Percentiles rank a stretch among this genome's conserved stretches.
phyloP scores from a whole-genome alignment of 2,888 invertebrate genomes.

The Timandra comae region DNA sequence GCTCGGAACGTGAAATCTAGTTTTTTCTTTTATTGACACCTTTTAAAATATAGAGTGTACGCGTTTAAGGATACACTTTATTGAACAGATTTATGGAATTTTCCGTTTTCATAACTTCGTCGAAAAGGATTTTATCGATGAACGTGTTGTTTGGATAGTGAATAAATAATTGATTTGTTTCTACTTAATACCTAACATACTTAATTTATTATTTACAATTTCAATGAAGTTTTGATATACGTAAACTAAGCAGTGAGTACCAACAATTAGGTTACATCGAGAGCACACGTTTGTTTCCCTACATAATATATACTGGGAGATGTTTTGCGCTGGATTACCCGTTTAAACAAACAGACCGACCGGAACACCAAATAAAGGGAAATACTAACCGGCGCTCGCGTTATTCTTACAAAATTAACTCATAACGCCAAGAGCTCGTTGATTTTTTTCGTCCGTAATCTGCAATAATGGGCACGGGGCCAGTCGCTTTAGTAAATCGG shows the following conservation, averaged over 20 bases:
- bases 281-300: constrained; percentile 60
- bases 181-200: no score
- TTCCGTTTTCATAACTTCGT: no score
- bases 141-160: no score
- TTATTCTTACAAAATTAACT: constrained; percentile 76
- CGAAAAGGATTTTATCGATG: no score
- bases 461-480: constrained; percentile 72
- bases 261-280: constrained; percentile 50
- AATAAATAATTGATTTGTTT: no score
- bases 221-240: no score
- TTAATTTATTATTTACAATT: no score
- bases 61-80: constrained; percentile 25
- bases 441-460: constrained; percentile 68
- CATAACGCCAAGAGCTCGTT: constrained; percentile 71
- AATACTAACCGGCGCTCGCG: constrained; percentile 63
- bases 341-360: constrained; percentile 68
- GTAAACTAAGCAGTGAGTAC: no score
- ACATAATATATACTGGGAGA: constrained; percentile 49
- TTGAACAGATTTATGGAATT: no score
- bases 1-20: constrained; percentile 42
- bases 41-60: constrained; percentile 37
- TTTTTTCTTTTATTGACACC: constrained; percentile 48
- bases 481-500: constrained; percentile 70
- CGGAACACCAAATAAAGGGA: constrained; percentile 69
- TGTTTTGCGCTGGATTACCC: constrained; percentile 68